Evolutionary conservation across 2,113 vertebrate species (phyloP).

Genomic region (Lichenostomus cassidix): DNA sequence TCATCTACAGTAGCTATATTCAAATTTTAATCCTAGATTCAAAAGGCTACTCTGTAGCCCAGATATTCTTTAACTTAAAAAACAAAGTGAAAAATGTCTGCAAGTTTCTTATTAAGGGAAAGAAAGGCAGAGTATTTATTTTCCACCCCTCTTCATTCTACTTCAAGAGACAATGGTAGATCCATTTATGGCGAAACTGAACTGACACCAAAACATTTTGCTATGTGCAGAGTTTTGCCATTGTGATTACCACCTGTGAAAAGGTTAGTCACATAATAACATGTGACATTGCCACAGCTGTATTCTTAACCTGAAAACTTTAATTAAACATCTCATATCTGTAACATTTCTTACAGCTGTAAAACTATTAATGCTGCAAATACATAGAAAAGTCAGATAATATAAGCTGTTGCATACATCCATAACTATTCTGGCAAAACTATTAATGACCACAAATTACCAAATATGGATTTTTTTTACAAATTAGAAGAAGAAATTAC

Average conservation of each 20-base stretch:
- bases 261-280: not conserved
- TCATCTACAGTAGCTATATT: not conserved
- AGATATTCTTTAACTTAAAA: not conserved
- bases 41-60: not conserved
- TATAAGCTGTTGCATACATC: not conserved
- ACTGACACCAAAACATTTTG: not conserved
- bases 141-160: not conserved
- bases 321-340: not conserved
- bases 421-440: not conserved
- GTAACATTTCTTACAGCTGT: slow-evolving; percentile 3
- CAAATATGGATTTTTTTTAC: not conserved
- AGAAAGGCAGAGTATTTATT: not conserved
- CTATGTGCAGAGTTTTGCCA: not conserved
- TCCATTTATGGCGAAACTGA: not conserved
- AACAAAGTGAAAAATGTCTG: not conserved
- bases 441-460: not conserved
- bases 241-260: not conserved
- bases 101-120: not conserved
- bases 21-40: not conserved
- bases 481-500: not conserved
- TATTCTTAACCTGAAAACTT: not conserved
- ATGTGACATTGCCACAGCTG: not conserved
- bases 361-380: not conserved
- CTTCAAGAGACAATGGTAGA: not conserved
- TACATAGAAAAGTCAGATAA: not conserved